phyloP scores from a whole-genome alignment of 2,797 vertebrate genomes.

The Alcedo quadribrachys region DNA sequence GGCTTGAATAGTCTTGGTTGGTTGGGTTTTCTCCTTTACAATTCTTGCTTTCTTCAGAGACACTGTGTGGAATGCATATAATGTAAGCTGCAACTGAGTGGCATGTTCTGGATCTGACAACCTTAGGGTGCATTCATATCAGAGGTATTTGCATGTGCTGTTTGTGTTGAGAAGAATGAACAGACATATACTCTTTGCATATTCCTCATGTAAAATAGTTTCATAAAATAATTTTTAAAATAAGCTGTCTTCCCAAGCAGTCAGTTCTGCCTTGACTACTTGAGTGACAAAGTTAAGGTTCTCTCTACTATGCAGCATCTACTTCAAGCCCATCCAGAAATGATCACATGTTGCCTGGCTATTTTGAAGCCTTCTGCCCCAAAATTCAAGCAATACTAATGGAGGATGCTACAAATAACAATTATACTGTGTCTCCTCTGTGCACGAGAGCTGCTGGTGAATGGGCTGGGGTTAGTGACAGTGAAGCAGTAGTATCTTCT shows the following conservation, averaged over 20 bases:
- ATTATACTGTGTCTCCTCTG: not conserved
- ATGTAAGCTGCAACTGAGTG: not conserved
- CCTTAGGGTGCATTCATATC: not conserved
- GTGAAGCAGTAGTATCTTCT: not conserved
- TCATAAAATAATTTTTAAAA: not conserved
- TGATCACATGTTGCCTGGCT: not conserved
- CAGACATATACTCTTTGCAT: not conserved
- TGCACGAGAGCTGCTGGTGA: not conserved
- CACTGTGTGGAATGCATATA: not conserved
- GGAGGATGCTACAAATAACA: not conserved
- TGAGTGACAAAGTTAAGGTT: not conserved
- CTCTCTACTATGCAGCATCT: not conserved
- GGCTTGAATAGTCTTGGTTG: not conserved
- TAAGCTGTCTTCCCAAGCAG: not conserved
- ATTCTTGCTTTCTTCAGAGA: not conserved
- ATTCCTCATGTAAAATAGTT: not conserved
- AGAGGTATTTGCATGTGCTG: accelerated
- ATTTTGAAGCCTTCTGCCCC: not conserved
- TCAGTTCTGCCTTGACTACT: not conserved
- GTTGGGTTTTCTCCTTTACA: not conserved
- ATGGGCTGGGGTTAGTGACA: not conserved
- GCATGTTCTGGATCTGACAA: not conserved
- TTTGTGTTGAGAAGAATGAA: not conserved
- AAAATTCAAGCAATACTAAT: not conserved
- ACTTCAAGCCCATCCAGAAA: not conserved